Evolutionary conservation across 2,113 vertebrate species (phyloP), one percentile per base, ranked within the genome.

Genomic region (Camelus dromedarius): DNA sequence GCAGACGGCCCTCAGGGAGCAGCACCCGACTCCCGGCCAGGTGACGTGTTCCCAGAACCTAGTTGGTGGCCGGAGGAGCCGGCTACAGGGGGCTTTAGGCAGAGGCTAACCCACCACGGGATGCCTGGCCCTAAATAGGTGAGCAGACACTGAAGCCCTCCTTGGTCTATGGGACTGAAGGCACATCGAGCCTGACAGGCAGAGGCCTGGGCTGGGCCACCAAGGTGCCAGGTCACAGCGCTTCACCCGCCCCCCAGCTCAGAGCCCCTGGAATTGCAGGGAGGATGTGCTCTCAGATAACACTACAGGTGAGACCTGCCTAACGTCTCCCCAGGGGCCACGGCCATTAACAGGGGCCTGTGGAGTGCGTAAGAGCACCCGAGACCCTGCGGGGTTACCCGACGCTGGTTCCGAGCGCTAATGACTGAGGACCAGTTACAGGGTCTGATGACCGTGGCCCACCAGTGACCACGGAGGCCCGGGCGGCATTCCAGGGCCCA

Each of bases 401-500:
- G 15, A 76, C 72, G 28, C 46, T 64, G 24, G 18, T 52, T 52
- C 91, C 75, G 32, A 52, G 79, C 58, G 64, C 28, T 52, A 7
- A n/a, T 1, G 69, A 54, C 58, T 38, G 5, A 54, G 58, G 46
- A 54, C 28, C 3, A 20, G 28, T 42, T 26, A 46, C 2, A n/a
- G 28, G 48, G 38, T 60, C 66, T 30, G 6, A 24, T 15, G 38
- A 48, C 89, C 3, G 6, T 2, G 18, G 22, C 42, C 10, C 52
- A 9, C 52, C 22, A 2, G 52, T 48, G 38, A 42, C 38, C 38
- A 42, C 2, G 26, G 26, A 13, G 24, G 35, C 22, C 30, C 52
- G 19, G 19, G 1, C 46, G 19, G 52, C 26, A 1, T 18, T 19
- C 35, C 0, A 8, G 2, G 80, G 38, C 54, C 30, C 20, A 2